Conservation (phyloP, 1,140 invertebrate species). For the Rhysida immarginata region DNA sequence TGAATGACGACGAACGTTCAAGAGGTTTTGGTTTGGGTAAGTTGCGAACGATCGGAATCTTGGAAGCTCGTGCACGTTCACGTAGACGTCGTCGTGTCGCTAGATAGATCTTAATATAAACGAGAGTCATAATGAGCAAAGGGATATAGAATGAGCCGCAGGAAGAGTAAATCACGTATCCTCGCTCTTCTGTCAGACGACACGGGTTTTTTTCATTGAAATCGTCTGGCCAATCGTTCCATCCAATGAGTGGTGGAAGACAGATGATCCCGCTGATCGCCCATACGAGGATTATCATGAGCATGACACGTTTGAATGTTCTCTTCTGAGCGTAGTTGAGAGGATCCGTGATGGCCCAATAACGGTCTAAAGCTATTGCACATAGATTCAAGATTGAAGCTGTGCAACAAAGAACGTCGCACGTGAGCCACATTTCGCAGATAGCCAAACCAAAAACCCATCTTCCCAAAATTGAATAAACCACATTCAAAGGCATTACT, state of each 20-base stretch:
- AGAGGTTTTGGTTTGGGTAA: slow-evolving; percentile 8
- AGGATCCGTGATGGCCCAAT: slow-evolving; percentile 42
- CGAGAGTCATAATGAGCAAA: slow-evolving; percentile 34
- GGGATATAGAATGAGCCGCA: slow-evolving; percentile 40
- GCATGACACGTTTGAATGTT: slow-evolving; percentile 34
- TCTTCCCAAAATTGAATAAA: slow-evolving; percentile 70
- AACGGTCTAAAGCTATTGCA: slow-evolving; percentile 37
- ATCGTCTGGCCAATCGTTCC: slow-evolving; percentile 90
- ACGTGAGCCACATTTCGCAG: slow-evolving; percentile 92
- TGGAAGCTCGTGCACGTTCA: slow-evolving; percentile 44
- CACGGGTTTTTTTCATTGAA: slow-evolving; percentile 56
- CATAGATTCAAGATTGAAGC: slow-evolving; percentile 47
- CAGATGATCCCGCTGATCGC: slow-evolving; percentile 59
- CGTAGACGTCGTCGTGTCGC: slow-evolving; percentile 37
- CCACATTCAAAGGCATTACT: slow-evolving; percentile 92
- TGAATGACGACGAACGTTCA: slow-evolving; percentile 2
- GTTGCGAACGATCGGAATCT: slow-evolving; percentile 4
- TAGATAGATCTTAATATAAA: slow-evolving; percentile 37
- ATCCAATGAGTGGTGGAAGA: slow-evolving; percentile 86
- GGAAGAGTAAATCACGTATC: slow-evolving; percentile 29
- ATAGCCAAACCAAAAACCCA: slow-evolving; percentile 82
- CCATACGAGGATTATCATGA: slow-evolving; percentile 40
- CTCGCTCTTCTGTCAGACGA: slow-evolving; percentile 38
- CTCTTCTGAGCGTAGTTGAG: slow-evolving; percentile 40
- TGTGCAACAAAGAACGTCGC: slow-evolving; percentile 91